Percentiles rank a stretch among this genome's conserved stretches.
These are phyloP conservation scores for Neomonachus schauinslandi DNA, from an alignment of 2,113 vertebrate genomes.

Conservation along the genomic window DNA sequence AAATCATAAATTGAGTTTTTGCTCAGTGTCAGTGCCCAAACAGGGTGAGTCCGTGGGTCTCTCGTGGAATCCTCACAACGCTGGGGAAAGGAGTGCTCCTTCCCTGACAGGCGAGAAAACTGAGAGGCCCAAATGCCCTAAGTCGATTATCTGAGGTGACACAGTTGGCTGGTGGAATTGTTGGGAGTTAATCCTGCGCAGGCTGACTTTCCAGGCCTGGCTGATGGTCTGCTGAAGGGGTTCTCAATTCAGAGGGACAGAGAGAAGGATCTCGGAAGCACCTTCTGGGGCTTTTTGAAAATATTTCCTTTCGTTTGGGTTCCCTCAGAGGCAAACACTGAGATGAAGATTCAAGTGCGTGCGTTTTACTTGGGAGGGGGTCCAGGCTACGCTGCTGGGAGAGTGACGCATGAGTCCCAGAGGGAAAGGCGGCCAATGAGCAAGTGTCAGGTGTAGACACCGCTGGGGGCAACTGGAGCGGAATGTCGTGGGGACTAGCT, in stretches of 20 bases:
- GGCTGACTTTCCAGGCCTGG: neutral
- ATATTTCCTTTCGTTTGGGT: neutral
- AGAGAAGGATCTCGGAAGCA: neutral
- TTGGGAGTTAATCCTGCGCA: neutral
- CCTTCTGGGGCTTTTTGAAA: neutral
- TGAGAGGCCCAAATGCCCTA: neutral
- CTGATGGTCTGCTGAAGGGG: neutral
- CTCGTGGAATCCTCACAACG: neutral
- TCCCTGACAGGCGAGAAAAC: neutral
- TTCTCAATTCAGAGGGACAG: neutral
- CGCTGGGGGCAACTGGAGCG: neutral
- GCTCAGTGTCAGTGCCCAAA: neutral
- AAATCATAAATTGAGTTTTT: neutral
- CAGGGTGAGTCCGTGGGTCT: neutral
- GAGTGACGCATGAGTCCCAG: rapidly evolving
- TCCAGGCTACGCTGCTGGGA: rapidly evolving
- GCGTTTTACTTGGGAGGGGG: neutral
- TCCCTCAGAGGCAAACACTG: neutral
- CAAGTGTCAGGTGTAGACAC: neutral
- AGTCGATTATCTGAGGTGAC: neutral
- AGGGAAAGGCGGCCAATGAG: neutral
- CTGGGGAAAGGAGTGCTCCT: neutral
- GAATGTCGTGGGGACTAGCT: neutral
- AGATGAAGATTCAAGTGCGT: neutral
- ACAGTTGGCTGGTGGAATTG: neutral